Percentiles rank a stretch among this genome's conserved stretches.
phyloP scores from a whole-genome alignment of 2,888 invertebrate species.

The Drosophila heteroneura region DNA sequence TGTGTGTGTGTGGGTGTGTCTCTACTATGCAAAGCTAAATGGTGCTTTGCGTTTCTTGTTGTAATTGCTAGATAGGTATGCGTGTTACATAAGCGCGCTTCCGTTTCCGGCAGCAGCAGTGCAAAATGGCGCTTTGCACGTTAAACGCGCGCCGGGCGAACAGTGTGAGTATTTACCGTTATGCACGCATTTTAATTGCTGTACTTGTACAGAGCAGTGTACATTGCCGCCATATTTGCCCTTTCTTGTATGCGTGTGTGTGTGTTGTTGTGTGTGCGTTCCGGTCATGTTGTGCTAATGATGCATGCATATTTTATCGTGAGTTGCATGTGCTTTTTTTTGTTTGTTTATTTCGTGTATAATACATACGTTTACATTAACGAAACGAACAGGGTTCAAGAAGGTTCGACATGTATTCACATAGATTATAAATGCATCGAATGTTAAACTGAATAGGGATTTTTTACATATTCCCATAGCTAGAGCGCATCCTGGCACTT shows the following conservation, averaged over 20 bases:
- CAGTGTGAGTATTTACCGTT: conserved; percentile 39
- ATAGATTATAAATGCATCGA: neutral
- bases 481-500: neutral
- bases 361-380: neutral
- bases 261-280: conserved; percentile 4
- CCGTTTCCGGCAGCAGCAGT: conserved; percentile 48
- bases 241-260: conserved; percentile 3
- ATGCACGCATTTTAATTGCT: conserved; percentile 53
- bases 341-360: neutral
- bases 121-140: conserved; percentile 43
- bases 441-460: neutral
- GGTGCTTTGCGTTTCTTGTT: conserved; percentile 14
- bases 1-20: neutral
- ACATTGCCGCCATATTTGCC: conserved; percentile 10
- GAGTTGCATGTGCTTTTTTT: conserved; percentile 13
- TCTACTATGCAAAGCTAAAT: conserved; percentile 46
- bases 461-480: neutral
- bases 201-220: conserved; percentile 21
- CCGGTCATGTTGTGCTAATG: conserved; percentile 46
- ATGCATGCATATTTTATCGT: conserved; percentile 54
- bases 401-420: neutral
- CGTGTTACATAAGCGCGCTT: conserved; percentile 60
- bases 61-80: conserved; percentile 53
- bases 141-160: neutral
- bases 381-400: neutral